Percentiles rank a stretch among this genome's conserved stretches.
Conservation (phyloP, 2,113 vertebrate genomes). For the Oxyura jamaicensis region DNA sequence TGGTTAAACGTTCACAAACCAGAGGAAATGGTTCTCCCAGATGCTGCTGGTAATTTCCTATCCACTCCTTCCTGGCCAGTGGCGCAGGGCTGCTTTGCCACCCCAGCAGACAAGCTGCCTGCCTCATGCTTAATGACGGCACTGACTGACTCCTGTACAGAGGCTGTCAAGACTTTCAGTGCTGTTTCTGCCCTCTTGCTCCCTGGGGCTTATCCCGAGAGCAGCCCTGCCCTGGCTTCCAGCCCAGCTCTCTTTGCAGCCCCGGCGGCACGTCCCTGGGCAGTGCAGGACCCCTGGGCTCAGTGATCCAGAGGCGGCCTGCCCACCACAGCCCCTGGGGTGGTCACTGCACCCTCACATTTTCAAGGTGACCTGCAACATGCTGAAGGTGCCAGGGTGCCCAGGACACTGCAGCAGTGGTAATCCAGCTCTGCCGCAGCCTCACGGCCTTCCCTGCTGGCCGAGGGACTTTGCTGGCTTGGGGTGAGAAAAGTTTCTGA, state of each 20-base stretch:
- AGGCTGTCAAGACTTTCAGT: background rate
- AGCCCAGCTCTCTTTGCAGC: background rate
- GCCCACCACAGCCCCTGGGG: no score
- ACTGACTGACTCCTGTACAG: background rate
- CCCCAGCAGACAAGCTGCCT: background rate
- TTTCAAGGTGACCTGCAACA: no score
- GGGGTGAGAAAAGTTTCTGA: slow-evolving; percentile 72
- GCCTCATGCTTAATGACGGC: background rate
- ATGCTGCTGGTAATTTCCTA: slow-evolving; percentile 34
- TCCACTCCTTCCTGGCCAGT: background rate
- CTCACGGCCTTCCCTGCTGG: slow-evolving; percentile 58
- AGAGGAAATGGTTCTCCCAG: slow-evolving; percentile 20
- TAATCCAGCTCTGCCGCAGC: background rate
- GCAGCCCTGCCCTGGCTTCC: background rate
- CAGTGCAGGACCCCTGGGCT: background rate
- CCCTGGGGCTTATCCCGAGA: background rate
- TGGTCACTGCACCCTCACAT: background rate
- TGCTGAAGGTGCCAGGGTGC: no score
- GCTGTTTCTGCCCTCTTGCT: background rate
- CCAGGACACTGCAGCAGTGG: no score
- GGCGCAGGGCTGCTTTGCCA: background rate
- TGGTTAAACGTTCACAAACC: background rate
- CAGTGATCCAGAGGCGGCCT: background rate
- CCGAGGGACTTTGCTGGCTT: slow-evolving; percentile 72
- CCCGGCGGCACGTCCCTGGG: background rate